phyloP scores from a whole-genome alignment of 2,888 invertebrate genomes.

The Phasia obesa region DNA sequence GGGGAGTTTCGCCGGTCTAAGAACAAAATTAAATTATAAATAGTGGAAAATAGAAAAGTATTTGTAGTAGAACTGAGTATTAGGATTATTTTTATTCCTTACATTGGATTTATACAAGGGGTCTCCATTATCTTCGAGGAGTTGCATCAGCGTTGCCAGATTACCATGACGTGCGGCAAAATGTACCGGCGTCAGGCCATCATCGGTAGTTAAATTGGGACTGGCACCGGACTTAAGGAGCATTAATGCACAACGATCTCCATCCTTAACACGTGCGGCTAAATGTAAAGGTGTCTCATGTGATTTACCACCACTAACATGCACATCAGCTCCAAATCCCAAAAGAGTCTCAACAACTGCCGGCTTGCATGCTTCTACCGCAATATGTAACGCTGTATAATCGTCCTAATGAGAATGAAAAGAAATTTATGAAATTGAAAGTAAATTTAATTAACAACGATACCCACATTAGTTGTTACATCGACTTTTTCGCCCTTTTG shows the following conservation, averaged over 20 bases:
- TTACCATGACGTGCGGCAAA: conserved; percentile 97
- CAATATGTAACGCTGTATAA: conserved; percentile 98
- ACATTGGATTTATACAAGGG: conserved; percentile 96
- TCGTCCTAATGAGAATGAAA: conserved; percentile 88
- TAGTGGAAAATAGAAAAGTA: too few relatives aligned
- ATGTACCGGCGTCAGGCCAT: conserved; percentile 98
- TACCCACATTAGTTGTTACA: conserved; percentile 93
- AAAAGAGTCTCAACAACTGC: conserved; percentile 97
- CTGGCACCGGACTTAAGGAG: conserved; percentile 98
- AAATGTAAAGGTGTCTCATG: conserved; percentile 98
- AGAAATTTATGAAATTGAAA: background rate
- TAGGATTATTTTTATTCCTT: conserved; percentile 71
- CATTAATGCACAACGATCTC: conserved; percentile 97
- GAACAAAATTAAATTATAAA: background rate
- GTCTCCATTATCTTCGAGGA: conserved; percentile 97
- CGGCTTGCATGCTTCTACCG: conserved; percentile 96
- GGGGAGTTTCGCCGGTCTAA: conserved; percentile 96
- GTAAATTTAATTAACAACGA: conserved; percentile 18
- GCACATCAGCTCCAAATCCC: conserved; percentile 98
- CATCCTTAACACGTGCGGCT: conserved; percentile 95
- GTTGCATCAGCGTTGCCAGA: conserved; percentile 90
- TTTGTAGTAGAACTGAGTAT: too few relatives aligned
- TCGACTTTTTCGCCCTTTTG: conserved; percentile 98
- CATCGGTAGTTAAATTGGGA: conserved; percentile 96
- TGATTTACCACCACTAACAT: conserved; percentile 93